A percentile compares a stretch with the other conserved stretches of the same genome.
Evolutionary conservation across 2,888 invertebrate species (phyloP).

Genomic region (Cataglyphis cursor): DNA sequence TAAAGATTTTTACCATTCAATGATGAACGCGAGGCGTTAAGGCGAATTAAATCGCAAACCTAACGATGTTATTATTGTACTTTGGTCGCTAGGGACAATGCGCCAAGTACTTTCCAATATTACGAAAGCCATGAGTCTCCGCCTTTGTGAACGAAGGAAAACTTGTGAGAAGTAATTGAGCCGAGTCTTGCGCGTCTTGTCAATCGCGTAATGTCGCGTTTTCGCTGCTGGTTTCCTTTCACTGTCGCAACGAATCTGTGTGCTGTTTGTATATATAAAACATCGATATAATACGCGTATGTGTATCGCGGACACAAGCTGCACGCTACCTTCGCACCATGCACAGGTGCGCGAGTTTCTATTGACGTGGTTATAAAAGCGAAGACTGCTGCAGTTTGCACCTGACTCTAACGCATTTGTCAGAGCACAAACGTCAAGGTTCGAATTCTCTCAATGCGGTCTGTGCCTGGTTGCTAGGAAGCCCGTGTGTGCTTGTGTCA

Average conservation of each 20-base stretch:
- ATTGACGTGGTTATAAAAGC: constrained; percentile 46
- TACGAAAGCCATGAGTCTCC: constrained; percentile 43
- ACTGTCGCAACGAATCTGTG: constrained; percentile 43
- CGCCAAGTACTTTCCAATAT: constrained; percentile 52
- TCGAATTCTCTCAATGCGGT: constrained; percentile 33
- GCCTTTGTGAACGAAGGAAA: constrained; percentile 43
- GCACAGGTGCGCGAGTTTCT: constrained; percentile 52
- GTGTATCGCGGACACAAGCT: constrained; percentile 40
- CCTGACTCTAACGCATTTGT: constrained; percentile 40
- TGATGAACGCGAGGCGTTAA: not conserved
- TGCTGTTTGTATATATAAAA: not conserved
- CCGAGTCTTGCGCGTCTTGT: constrained; percentile 22
- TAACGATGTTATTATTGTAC: constrained; percentile 14
- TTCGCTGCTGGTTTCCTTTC: constrained; percentile 71
- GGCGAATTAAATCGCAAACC: constrained; percentile 5
- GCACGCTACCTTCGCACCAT: constrained; percentile 45
- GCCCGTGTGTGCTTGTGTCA: not conserved
- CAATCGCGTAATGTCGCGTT: constrained; percentile 60
- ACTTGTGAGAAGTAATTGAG: constrained; percentile 26
- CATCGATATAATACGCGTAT: not conserved
- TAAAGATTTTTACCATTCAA: not conserved
- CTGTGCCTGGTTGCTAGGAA: constrained; percentile 4
- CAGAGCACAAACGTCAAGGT: constrained; percentile 29
- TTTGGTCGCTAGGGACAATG: constrained; percentile 26
- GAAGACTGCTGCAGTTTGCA: constrained; percentile 36